Percentiles rank a stretch among this genome's conserved stretches.
Conservation (phyloP, 2,797 vertebrate species). For the Protosalanx chinensis region DNA sequence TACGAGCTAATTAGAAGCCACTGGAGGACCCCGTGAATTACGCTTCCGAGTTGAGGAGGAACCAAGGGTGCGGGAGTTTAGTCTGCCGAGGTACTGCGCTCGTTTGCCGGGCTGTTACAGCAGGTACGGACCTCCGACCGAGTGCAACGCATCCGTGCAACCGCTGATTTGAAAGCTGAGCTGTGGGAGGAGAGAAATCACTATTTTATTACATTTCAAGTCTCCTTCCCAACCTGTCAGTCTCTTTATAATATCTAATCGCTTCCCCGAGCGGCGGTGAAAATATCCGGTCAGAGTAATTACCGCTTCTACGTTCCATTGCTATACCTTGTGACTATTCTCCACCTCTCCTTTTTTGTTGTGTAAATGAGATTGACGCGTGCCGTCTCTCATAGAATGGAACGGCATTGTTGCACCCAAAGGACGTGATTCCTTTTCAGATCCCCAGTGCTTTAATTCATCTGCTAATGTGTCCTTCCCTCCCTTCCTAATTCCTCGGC, state of each 20-base stretch:
- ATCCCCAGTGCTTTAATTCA: constrained; percentile 6
- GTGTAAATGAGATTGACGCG: neutral
- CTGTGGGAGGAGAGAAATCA: constrained; percentile 14
- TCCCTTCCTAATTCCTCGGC: constrained; percentile 5
- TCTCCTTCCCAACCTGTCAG: constrained; percentile 10
- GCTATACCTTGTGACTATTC: neutral
- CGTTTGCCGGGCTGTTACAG: constrained; percentile 41
- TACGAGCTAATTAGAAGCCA: constrained; percentile 51
- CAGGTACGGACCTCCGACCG: constrained; percentile 49
- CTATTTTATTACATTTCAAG: constrained; percentile 34
- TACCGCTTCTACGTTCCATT: neutral
- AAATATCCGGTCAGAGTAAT: constrained; percentile 21
- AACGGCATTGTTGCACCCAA: neutral
- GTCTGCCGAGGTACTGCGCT: constrained; percentile 29
- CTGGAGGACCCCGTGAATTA: constrained; percentile 21
- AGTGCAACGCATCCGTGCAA: constrained; percentile 59
- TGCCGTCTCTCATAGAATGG: constrained; percentile 5
- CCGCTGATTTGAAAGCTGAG: constrained; percentile 43
- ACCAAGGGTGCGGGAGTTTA: constrained; percentile 18
- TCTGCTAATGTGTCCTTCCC: neutral
- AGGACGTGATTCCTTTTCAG: constrained; percentile 12
- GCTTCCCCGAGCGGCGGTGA: neutral
- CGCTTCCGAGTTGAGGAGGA: constrained; percentile 17
- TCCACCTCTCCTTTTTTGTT: neutral
- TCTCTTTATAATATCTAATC: neutral